Evolutionary conservation across 1,140 invertebrate genomes (phyloP).

Genomic region (Leguminivora glycinivorella): DNA sequence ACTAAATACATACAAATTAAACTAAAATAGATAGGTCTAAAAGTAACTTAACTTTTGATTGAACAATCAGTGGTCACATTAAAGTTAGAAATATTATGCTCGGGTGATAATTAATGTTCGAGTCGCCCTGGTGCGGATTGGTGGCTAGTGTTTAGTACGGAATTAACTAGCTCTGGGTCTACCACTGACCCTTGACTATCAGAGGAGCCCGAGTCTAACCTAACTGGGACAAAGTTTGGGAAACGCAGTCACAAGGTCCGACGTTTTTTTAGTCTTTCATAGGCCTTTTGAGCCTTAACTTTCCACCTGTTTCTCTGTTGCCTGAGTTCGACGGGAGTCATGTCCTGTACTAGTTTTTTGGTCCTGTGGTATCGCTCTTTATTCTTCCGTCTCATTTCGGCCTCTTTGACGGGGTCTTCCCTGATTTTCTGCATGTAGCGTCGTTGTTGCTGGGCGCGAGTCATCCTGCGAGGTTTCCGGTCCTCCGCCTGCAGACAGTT

Average conservation of each 20-base stretch:
- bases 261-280: background rate
- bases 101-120: background rate
- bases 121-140: background rate
- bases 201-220: background rate
- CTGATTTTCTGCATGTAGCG: constrained; percentile 9
- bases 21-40: too few relatives aligned
- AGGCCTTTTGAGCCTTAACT: background rate
- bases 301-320: constrained; percentile 1
- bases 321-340: background rate
- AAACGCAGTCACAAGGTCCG: background rate
- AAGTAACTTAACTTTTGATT: background rate
- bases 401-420: background rate
- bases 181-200: background rate
- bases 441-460: background rate
- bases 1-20: background rate
- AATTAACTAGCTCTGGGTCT: background rate
- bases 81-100: background rate
- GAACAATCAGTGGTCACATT: background rate
- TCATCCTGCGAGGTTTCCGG: background rate
- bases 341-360: background rate
- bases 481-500: background rate
- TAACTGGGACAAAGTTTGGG: background rate
- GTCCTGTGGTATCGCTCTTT: background rate
- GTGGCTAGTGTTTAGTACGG: background rate
- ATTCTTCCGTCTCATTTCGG: background rate